Percentiles rank a stretch among this genome's conserved stretches.
phyloP scores from a whole-genome alignment of 2,888 invertebrate genomes.

The Willowsia nigromaculata region DNA sequence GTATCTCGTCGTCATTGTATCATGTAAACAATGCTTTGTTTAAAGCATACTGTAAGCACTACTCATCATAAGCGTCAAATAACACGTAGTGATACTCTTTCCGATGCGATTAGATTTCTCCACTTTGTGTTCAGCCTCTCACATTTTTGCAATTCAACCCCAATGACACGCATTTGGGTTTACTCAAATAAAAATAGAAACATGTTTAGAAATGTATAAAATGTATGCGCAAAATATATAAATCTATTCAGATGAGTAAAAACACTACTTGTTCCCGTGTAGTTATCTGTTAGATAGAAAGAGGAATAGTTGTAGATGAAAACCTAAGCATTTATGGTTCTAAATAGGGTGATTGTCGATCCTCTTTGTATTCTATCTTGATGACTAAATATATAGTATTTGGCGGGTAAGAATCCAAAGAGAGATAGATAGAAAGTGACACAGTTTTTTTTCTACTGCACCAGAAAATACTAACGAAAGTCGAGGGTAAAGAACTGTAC shows the following conservation, averaged over 20 bases:
- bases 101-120: no score
- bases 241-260: not conserved
- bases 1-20: no score
- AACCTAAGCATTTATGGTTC: not conserved
- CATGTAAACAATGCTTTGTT: no score
- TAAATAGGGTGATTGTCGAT: slow-evolving; percentile 40
- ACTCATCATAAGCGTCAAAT: not conserved
- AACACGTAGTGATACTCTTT: not conserved
- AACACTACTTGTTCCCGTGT: not conserved
- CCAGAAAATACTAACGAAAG: not conserved
- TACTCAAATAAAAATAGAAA: no score
- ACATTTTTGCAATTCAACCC: not conserved
- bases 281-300: no score
- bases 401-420: not conserved
- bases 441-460: not conserved
- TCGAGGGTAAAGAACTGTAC: not conserved
- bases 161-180: not conserved
- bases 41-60: not conserved
- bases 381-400: not conserved
- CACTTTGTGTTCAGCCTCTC: no score
- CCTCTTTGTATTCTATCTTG: slow-evolving; percentile 21
- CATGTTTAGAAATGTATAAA: no score
- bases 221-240: not conserved
- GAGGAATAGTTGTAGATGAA: no score
- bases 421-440: not conserved